Base-by-base conservation (phyloP, 2,797 vertebrate genomes). In the Epinephelus awoara region DNA sequence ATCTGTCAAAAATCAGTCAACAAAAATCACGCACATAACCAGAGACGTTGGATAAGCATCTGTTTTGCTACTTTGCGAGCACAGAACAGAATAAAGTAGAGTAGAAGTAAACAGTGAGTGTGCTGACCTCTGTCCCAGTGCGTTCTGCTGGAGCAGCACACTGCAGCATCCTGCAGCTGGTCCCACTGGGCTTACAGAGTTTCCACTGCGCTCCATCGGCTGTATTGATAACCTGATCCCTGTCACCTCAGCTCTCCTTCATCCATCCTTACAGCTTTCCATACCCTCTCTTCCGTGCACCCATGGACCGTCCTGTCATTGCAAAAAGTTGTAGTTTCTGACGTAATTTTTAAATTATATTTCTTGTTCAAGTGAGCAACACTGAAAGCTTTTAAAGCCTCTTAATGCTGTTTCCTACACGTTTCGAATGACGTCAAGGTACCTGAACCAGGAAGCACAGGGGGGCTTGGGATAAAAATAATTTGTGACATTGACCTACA, bases 181-280 rank as follows among this genome's bases (percentile, higher is more conserved):
- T 90, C 92, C 93, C 93, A 40, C 44, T 88, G 94, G 93, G 93
- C 86, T 88, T 93, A 91, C 89, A 79, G 87, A 84, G 87, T 95
- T 95, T 90, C 94, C 80, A 67, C 88, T 77, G 85, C 72, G 77
- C 82, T 90, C 77, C 82, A 73, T 85, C 75, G 78, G 72, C 85
- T 73, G 67, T 91, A 91, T 91, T 74, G 80, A 91, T 88, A 93
- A 93, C 85, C 82, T 76, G 92, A 95, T 93, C 81, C 75, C 61
- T 85, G 75, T 84, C 84, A 84, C 62, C 75, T 67, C 72, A 77
- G 54, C 66, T 86, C 88, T 85, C 83, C 79, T 89, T 84, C 77
- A 77, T 64, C 85, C 67, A 71, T 68, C 73, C 81, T 81, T 66
- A 85, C 67, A 64, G 64, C 34, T 80, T 82, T 61, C 66, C 71